Evolutionary conservation across 2,797 vertebrate species (phyloP), one percentile per base, ranked within the genome.

Genomic region (Salarias fasciatus): DNA sequence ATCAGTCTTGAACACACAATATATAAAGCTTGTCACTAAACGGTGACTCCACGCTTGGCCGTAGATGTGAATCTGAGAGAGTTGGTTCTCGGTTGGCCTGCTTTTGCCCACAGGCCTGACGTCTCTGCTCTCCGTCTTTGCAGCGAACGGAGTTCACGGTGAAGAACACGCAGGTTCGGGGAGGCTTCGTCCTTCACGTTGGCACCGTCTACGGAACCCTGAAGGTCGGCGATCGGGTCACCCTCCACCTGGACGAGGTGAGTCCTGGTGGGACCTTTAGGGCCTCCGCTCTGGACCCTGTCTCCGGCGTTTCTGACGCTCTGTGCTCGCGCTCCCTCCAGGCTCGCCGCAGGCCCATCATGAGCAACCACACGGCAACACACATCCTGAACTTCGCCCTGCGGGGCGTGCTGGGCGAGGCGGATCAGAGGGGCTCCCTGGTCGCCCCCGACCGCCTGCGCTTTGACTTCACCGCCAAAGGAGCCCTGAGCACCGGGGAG

Each of bases 301-400:
- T 35, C 9, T 35, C 35, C 35, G 31, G 35, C 35, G 6, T 35
- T 10, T 45, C 57, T 43, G n/a, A 42, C 2, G 24, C 18, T 3
- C 18, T 3, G 0, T 43, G 37, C 1, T 10, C 14, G 1, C 10
- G 12, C 11, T 42, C 18, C 10, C n/a, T 65, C 12, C 87, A 99
- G 98, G 88, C 93, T 5, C 94, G 95, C 11, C 92, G 97, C 1
- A 91, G 94, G 72, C 94, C 95, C 0, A 86, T 98, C 84, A 99
- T 99, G 97, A 98, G 95, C 88, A 99, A 99, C 91, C 98, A 99
- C 89, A 99, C 97, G 0, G 94, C 95, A 51, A 99, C 98, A 0
- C 98, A 99, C 92, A 96, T 99, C 82, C 88, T 99, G 46, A 99
- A 99, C 93, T 99, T 97, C 0, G 96, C 95, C 43, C 84, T 99